A percentile compares a stretch with the other conserved stretches of the same genome.
Conservation (phyloP, 2,797 vertebrate species). For the Meriones psammophilus region DNA sequence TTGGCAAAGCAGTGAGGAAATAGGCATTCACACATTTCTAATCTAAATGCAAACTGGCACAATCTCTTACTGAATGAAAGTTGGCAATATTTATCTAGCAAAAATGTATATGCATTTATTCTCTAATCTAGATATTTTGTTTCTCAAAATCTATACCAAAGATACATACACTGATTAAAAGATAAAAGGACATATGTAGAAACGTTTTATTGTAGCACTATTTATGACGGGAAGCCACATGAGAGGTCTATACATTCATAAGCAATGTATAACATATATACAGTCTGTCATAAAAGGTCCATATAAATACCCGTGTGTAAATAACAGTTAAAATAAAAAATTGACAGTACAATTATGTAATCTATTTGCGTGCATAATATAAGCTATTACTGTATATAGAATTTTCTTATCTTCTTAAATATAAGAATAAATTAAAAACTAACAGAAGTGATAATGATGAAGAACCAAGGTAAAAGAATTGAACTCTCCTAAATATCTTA, state of each 20-base stretch:
- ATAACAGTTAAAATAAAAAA: conserved; percentile 11
- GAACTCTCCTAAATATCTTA: not conserved
- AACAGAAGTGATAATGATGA: not conserved
- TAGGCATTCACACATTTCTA: not conserved
- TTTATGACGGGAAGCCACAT: not conserved
- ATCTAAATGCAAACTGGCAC: conserved; percentile 39
- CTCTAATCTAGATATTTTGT: conserved; percentile 38
- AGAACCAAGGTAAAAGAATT: not conserved
- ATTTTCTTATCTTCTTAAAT: not conserved
- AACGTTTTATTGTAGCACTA: not conserved
- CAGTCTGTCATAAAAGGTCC: not conserved
- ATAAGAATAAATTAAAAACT: not conserved
- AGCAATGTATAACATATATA: not conserved
- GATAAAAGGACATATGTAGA: conserved; percentile 5
- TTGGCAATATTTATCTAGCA: conserved; percentile 37
- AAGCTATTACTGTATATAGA: not conserved
- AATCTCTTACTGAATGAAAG: not conserved
- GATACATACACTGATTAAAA: not conserved
- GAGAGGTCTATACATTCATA: not conserved
- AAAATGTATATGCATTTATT: conserved; percentile 34
- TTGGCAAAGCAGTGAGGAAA: not conserved
- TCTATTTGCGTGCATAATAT: not conserved
- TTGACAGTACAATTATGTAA: not conserved
- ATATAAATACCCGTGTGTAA: not conserved
- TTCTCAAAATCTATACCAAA: conserved; percentile 48